Conservation (phyloP, 2,888 invertebrate species). For the Ligdia adustata region DNA sequence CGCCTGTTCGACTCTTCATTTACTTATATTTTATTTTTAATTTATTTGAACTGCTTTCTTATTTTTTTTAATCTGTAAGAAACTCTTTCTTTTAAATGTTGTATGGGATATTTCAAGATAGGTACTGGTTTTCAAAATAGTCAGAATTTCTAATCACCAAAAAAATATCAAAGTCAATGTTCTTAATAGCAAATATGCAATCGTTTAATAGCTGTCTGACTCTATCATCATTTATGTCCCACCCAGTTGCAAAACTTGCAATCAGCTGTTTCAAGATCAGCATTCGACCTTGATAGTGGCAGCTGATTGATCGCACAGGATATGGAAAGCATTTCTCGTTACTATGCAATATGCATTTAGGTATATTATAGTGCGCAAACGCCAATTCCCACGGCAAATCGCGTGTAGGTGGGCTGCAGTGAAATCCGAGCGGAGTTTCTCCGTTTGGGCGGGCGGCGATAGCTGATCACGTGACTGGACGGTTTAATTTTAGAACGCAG, state of each 20-base stretch:
- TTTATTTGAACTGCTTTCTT: neutral
- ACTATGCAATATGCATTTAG: conserved; percentile 24
- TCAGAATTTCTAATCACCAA: neutral
- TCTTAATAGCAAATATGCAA: neutral
- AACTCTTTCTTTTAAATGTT: too few relatives aligned
- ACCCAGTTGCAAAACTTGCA: conserved; percentile 4
- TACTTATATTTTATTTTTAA: conserved; percentile 14
- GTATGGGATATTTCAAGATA: too few relatives aligned
- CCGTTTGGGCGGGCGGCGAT: conserved; percentile 81
- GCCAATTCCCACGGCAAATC: conserved; percentile 50
- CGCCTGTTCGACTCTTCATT: conserved; percentile 7
- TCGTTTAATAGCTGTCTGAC: conserved; percentile 1
- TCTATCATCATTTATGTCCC: conserved; percentile 6
- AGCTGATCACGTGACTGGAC: conserved; percentile 74
- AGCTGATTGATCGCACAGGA: conserved; percentile 46
- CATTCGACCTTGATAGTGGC: conserved; percentile 70
- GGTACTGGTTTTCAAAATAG: neutral
- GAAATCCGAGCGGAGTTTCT: conserved; percentile 82
- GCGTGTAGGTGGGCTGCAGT: conserved; percentile 58
- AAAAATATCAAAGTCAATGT: neutral
- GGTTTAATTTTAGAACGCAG: conserved; percentile 77
- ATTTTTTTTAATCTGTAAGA: neutral
- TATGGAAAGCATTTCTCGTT: conserved; percentile 37
- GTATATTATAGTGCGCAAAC: conserved; percentile 20
- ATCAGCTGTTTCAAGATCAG: conserved; percentile 56